Conservation (phyloP, 2,113 vertebrate genomes). For the Calcarius ornatus region DNA sequence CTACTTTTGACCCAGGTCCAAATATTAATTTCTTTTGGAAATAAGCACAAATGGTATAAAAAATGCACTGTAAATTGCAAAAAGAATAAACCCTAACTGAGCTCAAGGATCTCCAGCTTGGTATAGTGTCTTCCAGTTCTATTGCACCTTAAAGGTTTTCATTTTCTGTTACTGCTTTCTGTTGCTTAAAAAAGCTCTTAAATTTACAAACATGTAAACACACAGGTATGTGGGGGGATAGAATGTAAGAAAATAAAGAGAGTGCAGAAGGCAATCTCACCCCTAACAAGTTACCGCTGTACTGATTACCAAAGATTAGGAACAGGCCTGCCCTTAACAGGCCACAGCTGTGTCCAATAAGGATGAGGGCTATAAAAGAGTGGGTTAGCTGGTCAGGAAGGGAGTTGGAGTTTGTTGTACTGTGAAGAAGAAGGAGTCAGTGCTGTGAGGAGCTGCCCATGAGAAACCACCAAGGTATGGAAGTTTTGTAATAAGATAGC, state of each 20-base stretch:
- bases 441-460: no score
- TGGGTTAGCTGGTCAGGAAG: no score
- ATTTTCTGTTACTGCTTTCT: neutral
- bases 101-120: neutral
- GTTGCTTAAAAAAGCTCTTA: neutral
- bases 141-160: neutral
- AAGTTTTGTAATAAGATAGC: no score
- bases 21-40: neutral
- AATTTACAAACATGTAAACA: neutral
- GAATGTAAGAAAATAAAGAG: no score
- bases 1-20: neutral
- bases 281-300: no score
- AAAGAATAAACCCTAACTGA: neutral
- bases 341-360: no score
- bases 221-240: neutral
- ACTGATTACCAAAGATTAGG: no score
- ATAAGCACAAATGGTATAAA: neutral
- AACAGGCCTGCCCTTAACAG: no score
- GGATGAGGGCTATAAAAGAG: no score
- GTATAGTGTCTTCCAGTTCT: neutral
- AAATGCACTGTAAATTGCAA: neutral
- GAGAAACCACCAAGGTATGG: no score
- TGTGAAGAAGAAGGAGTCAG: no score
- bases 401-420: fast-evolving
- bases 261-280: no score